Percentiles rank a stretch among this genome's conserved stretches.
phyloP scores from a whole-genome alignment of 1,140 invertebrate genomes.

The Pinna nobilis region DNA sequence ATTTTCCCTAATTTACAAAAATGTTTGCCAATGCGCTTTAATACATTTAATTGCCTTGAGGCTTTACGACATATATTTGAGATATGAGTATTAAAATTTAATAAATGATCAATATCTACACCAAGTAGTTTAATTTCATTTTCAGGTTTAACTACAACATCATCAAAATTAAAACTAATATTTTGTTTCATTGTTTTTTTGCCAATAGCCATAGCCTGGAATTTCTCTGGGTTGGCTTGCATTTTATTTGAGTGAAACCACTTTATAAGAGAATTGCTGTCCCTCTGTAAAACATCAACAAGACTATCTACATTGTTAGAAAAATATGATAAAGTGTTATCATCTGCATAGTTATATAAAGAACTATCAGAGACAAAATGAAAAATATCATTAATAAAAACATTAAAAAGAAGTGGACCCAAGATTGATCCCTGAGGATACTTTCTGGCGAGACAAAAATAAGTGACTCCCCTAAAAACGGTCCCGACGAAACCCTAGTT shows the following conservation, averaged over 20 bases:
- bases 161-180: constrained; percentile 14
- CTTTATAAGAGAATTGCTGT: constrained; percentile 26
- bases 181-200: constrained; percentile 6
- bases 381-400: constrained; percentile 45
- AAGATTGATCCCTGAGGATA: constrained; percentile 33
- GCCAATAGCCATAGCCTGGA: constrained; percentile 31
- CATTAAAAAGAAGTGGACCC: constrained; percentile 32
- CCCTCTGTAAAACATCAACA: constrained; percentile 2
- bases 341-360: constrained; percentile 45
- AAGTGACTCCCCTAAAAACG: too few relatives aligned
- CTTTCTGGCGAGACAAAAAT: too few relatives aligned
- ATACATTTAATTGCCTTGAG: constrained; percentile 38
- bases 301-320: background rate
- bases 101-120: constrained; percentile 23
- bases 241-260: constrained; percentile 39
- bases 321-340: constrained; percentile 32
- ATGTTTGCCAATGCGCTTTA: constrained; percentile 24
- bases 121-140: constrained; percentile 38
- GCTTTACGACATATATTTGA: constrained; percentile 39
- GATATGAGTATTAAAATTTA: constrained; percentile 42
- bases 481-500: too few relatives aligned
- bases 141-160: constrained; percentile 27
- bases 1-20: constrained; percentile 15
- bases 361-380: constrained; percentile 32
- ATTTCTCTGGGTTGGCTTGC: constrained; percentile 47